Evolutionary conservation across 2,113 vertebrate species (phyloP).

Genomic region (Crotalus tigris): DNA sequence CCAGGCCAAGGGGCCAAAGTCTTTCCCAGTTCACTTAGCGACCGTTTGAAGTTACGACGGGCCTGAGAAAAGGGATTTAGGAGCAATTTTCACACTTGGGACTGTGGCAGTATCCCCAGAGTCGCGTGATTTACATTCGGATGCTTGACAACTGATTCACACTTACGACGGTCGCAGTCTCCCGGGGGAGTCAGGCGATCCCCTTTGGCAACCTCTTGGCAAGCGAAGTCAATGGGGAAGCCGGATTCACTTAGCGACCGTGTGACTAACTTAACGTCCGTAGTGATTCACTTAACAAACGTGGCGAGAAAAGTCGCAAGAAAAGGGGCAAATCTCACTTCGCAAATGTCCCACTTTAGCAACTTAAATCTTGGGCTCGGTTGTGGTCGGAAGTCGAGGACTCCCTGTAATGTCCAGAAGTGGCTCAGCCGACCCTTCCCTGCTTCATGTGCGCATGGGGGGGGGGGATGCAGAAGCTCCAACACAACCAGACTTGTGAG

Average conservation of each 20-base stretch:
- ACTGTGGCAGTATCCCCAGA: neutral
- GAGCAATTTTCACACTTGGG: neutral
- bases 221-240: neutral
- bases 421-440: neutral
- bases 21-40: neutral
- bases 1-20: neutral
- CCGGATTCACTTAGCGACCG: neutral
- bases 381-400: neutral
- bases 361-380: neutral
- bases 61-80: neutral
- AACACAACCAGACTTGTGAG: accelerated
- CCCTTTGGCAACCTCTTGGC: neutral
- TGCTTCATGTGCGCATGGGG: neutral
- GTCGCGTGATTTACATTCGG: neutral
- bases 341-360: neutral
- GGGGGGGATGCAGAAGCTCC: neutral
- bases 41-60: neutral
- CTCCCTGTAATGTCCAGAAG: neutral
- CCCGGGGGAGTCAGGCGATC: neutral
- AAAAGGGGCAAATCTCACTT: neutral
- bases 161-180: neutral
- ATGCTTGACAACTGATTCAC: neutral
- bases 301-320: neutral
- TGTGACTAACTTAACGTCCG: neutral
- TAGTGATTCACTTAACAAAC: neutral